A percentile compares a stretch with the other conserved stretches of the same genome.
These are phyloP conservation scores for Rhinolophus ferrumequinum DNA, from an alignment of 2,113 vertebrate genomes.

Conservation along the genomic window DNA sequence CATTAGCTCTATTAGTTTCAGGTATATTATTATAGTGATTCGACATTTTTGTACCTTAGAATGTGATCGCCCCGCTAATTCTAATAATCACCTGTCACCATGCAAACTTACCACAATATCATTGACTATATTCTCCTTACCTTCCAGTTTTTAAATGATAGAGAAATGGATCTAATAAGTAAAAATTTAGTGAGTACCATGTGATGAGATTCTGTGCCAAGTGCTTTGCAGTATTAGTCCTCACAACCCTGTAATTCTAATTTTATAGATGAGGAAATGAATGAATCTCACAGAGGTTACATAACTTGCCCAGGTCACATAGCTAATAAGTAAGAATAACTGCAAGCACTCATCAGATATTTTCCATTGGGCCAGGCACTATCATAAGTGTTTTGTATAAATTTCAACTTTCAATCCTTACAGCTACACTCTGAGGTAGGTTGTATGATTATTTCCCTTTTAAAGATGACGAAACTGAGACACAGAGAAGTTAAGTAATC, in stretches of 20 bases:
- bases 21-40: neutral
- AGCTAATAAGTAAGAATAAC: neutral
- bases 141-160: neutral
- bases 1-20: neutral
- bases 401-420: conserved; percentile 30
- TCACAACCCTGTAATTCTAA: neutral
- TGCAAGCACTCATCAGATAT: neutral
- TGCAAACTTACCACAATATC: neutral
- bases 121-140: neutral
- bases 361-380: neutral
- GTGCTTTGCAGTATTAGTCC: neutral
- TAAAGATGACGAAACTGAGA: neutral
- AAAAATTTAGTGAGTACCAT: neutral
- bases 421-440: neutral
- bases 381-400: neutral
- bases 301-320: neutral
- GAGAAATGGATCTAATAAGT: neutral
- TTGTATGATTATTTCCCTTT: neutral
- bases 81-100: neutral
- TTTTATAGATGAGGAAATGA: neutral
- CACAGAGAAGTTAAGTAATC: neutral
- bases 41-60: neutral
- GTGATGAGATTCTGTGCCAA: neutral
- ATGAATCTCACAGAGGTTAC: neutral
- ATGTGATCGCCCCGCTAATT: neutral